Evolutionary conservation across 2,797 vertebrate genomes (phyloP).

Genomic region (Lagothrix lagotricha): DNA sequence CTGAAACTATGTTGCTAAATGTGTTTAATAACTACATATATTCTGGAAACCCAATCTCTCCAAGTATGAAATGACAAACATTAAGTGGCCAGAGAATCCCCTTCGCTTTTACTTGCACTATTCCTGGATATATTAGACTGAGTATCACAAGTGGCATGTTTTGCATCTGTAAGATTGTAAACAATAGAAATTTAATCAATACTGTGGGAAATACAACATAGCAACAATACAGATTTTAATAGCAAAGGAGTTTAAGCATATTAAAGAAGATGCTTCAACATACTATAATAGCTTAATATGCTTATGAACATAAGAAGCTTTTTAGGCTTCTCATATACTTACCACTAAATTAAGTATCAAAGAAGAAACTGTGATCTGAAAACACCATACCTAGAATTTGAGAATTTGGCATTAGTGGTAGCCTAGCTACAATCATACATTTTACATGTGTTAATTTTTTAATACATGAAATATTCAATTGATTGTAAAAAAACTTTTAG

Average conservation of each 20-base stretch:
- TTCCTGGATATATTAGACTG: neutral
- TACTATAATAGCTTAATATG: conserved; percentile 25
- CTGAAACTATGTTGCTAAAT: neutral
- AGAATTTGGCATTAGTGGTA: neutral
- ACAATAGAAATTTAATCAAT: conserved; percentile 35
- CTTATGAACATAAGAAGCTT: neutral
- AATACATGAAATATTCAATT: neutral
- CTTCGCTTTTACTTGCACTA: neutral
- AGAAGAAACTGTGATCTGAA: neutral
- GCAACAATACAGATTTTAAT: conserved; percentile 24
- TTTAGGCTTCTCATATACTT: neutral
- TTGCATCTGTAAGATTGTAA: conserved; percentile 26
- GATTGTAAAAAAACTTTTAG: neutral
- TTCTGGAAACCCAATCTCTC: neutral
- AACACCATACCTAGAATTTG: neutral
- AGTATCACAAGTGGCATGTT: neutral
- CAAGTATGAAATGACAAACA: neutral
- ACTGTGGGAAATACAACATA: neutral
- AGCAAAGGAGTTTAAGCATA: neutral
- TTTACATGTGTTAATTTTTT: neutral
- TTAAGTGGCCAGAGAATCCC: neutral
- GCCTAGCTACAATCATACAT: neutral
- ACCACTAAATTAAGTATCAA: conserved; percentile 46
- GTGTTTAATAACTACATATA: neutral
- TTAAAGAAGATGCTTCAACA: conserved; percentile 17